phyloP scores from a whole-genome alignment of 1,140 invertebrate genomes.

The Bathynomus jamesi region DNA sequence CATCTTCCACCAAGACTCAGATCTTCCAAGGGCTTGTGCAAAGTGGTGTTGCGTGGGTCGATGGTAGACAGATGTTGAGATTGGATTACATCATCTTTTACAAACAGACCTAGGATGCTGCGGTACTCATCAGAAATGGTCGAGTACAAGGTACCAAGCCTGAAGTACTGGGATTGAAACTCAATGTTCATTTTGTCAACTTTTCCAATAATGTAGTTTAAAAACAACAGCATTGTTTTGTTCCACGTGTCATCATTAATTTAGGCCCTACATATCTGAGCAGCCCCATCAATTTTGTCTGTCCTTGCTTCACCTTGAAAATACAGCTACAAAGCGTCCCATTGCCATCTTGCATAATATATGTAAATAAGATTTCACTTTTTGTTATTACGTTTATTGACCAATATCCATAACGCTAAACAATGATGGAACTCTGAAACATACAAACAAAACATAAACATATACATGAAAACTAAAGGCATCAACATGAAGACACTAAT shows the following conservation, averaged over 20 bases:
- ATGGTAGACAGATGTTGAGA: background rate
- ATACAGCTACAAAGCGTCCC: too few species aligned
- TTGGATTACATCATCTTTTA: background rate
- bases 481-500: too few species aligned
- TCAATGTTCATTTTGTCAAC: background rate
- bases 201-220: background rate
- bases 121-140: background rate
- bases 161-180: constrained; percentile 3
- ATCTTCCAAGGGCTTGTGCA: constrained; percentile 3
- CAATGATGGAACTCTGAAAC: too few species aligned
- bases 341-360: too few species aligned
- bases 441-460: too few species aligned
- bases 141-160: background rate
- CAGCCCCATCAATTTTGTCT: too few species aligned
- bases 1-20: constrained; percentile 11
- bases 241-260: background rate
- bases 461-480: too few species aligned
- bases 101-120: background rate
- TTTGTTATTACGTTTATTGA: too few species aligned
- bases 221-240: background rate
- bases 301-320: too few species aligned
- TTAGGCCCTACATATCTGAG: too few species aligned
- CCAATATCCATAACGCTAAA: too few species aligned
- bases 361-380: too few species aligned
- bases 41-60: background rate